Base-by-base conservation (phyloP, 2,888 invertebrate genomes). In the Augiades crinisus region DNA sequence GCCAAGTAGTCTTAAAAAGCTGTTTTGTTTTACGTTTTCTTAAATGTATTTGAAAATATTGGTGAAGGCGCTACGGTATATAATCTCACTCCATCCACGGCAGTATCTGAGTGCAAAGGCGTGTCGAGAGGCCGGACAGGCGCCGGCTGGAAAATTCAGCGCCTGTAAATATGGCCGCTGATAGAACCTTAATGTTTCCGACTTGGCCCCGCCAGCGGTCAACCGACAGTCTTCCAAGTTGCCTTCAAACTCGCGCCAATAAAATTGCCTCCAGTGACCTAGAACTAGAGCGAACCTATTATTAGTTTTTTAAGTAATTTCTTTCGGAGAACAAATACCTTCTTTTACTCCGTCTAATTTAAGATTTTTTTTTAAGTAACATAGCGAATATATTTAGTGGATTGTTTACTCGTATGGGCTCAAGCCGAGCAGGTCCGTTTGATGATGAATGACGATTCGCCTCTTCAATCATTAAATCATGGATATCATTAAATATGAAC, bases 151-250 rank as follows among this genome's bases (percentile, higher is more conserved):
- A 80, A 85, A 85, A 82, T 81, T 81, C 78, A 70, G 70, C 72
- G 71, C 80, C 83, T 81, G 83, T 81, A 84, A 86, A 83, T 86
- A 85, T 84, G 79, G 82, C 78, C 78, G 71, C 81, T 81, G 82
- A 85, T 85, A 84, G 85, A 80, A 79, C 85, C 84, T 77, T 86
- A 87, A 87, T 87, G 87, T 83, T 84, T 86, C 86, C 84, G 85
- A 78, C 80, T 85, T 79, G 77, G 72, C 74, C 71, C 67, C 69
- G 62, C 76, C 70, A 72, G 83, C 82, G 86, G 85, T 81, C 83
- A 83, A 70, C 74, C 67, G 61, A 60, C 65, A 68, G 71, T 70
- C 73, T 75, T 78, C 76, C 70, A 75, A 64, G 61, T 69, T 65
- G 70, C 70, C 74, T 74, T 72, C 75, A 77, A 80, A 77, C 43